Percentiles rank a stretch among this genome's conserved stretches.
phyloP scores from a whole-genome alignment of 2,797 vertebrate species.

The Protosalanx chinensis region DNA sequence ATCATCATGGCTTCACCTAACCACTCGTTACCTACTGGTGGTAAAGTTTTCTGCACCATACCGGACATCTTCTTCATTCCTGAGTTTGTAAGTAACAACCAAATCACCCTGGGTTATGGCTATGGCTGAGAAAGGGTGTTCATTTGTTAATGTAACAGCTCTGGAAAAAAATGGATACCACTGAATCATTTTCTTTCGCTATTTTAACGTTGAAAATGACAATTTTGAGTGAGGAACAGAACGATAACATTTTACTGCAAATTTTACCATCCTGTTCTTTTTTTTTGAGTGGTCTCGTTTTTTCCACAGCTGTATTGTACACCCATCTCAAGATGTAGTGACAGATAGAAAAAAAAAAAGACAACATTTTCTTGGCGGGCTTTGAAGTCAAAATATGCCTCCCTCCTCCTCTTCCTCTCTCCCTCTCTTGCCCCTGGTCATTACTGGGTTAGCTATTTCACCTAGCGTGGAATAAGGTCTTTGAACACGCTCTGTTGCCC shows the following conservation, averaged over 20 bases:
- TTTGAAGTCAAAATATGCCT: no score
- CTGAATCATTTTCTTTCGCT: no score
- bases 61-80: conserved; percentile 79
- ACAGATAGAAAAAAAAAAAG: no score
- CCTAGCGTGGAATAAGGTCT: neutral
- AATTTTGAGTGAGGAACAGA: no score
- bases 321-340: no score
- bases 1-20: conserved; percentile 62
- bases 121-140: neutral
- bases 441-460: neutral
- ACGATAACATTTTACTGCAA: no score
- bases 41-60: conserved; percentile 69
- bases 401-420: neutral
- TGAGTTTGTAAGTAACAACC: conserved; percentile 78
- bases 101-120: neutral
- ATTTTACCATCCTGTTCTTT: no score
- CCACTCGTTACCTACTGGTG: conserved; percentile 72
- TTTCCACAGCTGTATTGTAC: no score
- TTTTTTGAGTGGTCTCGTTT: no score
- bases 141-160: neutral
- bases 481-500: neutral
- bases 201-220: no score
- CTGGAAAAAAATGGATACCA: neutral
- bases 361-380: no score
- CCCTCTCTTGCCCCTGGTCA: neutral